Percentiles rank a stretch among this genome's conserved stretches.
These are phyloP conservation scores for Drosophila neocordata DNA, from an alignment of 1,140 invertebrate genomes.

Conservation along the genomic window DNA sequence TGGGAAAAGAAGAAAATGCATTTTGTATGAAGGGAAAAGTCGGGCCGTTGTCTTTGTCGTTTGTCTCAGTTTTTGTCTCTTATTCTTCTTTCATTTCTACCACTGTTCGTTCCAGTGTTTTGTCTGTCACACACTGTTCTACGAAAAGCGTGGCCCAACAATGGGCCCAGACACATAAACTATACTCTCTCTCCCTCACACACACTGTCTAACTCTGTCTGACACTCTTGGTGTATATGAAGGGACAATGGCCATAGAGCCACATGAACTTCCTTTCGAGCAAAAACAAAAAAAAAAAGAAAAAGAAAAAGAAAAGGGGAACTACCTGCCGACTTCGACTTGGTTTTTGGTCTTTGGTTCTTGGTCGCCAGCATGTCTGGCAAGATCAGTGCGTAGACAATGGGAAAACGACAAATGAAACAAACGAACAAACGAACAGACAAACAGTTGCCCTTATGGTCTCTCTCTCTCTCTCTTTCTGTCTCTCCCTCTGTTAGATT, in stretches of 20 bases:
- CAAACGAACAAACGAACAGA: slow-evolving; percentile 9
- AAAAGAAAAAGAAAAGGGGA: slow-evolving; percentile 1
- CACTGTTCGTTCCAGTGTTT: slow-evolving; percentile 17
- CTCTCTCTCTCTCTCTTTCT: slow-evolving; percentile 2
- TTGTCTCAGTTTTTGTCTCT: slow-evolving; percentile 35
- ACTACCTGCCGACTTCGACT: slow-evolving; percentile 39
- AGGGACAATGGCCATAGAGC: slow-evolving; percentile 61
- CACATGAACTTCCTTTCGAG: slow-evolving; percentile 56
- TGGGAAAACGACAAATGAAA: slow-evolving; percentile 25
- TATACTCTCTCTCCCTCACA: slow-evolving; percentile 38
- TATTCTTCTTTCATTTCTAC: slow-evolving; percentile 2
- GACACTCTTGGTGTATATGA: neutral
- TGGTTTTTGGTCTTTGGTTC: slow-evolving; percentile 35
- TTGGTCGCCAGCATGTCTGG: slow-evolving; percentile 74
- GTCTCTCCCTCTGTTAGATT: slow-evolving; percentile 71
- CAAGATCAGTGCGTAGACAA: slow-evolving; percentile 62
- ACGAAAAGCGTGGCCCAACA: slow-evolving; percentile 76
- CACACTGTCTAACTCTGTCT: neutral
- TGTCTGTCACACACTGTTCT: slow-evolving; percentile 71
- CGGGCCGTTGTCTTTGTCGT: slow-evolving; percentile 50
- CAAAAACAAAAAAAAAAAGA: neutral
- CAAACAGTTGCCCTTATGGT: slow-evolving; percentile 44
- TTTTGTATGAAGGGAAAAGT: slow-evolving; percentile 58
- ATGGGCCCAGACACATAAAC: slow-evolving; percentile 69
- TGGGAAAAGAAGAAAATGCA: slow-evolving; percentile 40